phyloP scores from a whole-genome alignment of 2,797 vertebrate species.

The Myotis planiceps region DNA sequence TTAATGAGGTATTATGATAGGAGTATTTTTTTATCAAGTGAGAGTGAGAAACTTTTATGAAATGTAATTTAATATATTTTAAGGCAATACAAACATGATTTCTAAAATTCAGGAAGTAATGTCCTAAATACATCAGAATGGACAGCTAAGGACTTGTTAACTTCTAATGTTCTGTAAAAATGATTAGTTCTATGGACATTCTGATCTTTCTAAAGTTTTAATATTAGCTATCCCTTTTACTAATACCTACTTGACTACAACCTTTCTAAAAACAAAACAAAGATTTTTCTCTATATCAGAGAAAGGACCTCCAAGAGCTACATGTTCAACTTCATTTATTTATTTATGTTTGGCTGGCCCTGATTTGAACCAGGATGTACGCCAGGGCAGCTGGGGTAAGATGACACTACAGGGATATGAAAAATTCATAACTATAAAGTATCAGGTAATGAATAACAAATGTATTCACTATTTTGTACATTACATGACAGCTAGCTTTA shows the following conservation, averaged over 20 bases:
- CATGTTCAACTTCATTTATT: conserved; percentile 61
- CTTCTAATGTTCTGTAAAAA: neutral
- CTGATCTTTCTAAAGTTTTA: conserved; percentile 20
- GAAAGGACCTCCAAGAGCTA: conserved; percentile 21
- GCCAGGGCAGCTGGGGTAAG: conserved; percentile 67
- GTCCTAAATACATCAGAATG: neutral
- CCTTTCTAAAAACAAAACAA: neutral
- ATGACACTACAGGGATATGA: conserved; percentile 62
- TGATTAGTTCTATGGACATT: neutral
- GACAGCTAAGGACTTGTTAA: neutral
- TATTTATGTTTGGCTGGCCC: conserved; percentile 73
- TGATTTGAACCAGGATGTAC: conserved; percentile 86
- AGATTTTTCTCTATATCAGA: neutral
- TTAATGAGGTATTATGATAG: neutral
- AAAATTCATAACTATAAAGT: conserved; percentile 71
- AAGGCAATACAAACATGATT: conserved; percentile 22
- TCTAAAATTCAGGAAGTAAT: neutral
- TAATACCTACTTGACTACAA: neutral
- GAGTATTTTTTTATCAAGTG: neutral
- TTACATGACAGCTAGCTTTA: conserved; percentile 54
- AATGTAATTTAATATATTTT: conserved; percentile 18
- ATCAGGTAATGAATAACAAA: conserved; percentile 70
- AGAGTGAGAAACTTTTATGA: conserved; percentile 13
- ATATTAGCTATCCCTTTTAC: neutral
- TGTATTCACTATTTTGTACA: conserved; percentile 58